Conservation (phyloP, 2,888 invertebrate genomes). For the Steromphala cineraria region DNA sequence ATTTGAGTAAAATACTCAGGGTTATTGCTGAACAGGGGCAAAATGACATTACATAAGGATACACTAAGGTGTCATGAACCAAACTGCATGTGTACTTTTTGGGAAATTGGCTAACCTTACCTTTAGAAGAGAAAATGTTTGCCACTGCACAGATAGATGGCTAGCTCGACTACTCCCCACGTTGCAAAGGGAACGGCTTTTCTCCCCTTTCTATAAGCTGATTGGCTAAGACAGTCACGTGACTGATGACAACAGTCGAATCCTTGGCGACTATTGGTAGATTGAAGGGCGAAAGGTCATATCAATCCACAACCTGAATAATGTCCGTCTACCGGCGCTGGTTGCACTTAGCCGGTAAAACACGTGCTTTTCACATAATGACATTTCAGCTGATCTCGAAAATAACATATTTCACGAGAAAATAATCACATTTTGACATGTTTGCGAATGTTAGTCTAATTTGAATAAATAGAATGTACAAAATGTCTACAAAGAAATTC, state of each 20-base stretch:
- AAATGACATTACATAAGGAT: too few relatives aligned
- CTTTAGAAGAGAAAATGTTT: neutral
- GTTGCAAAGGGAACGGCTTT: slow-evolving; percentile 23
- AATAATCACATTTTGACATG: too few relatives aligned
- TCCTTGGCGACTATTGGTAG: neutral
- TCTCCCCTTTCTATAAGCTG: neutral
- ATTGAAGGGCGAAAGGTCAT: neutral
- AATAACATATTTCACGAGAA: too few relatives aligned
- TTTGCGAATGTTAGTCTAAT: too few relatives aligned
- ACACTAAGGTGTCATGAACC: too few relatives aligned
- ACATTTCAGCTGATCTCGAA: neutral
- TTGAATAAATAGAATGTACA: too few relatives aligned
- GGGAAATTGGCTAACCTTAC: neutral
- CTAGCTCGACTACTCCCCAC: slow-evolving; percentile 7
- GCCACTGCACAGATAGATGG: neutral
- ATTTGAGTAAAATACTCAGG: neutral
- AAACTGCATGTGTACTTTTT: too few relatives aligned
- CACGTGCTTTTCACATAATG: neutral
- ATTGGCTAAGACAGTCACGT: neutral
- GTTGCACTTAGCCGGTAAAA: neutral
- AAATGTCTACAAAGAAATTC: too few relatives aligned
- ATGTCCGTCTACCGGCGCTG: neutral
- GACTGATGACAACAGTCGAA: neutral
- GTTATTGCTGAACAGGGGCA: too few relatives aligned
- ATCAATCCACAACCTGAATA: neutral